These are phyloP conservation scores for Acanthopagrus latus DNA, from an alignment of 2,797 vertebrate genomes.

Conservation along the genomic window DNA sequence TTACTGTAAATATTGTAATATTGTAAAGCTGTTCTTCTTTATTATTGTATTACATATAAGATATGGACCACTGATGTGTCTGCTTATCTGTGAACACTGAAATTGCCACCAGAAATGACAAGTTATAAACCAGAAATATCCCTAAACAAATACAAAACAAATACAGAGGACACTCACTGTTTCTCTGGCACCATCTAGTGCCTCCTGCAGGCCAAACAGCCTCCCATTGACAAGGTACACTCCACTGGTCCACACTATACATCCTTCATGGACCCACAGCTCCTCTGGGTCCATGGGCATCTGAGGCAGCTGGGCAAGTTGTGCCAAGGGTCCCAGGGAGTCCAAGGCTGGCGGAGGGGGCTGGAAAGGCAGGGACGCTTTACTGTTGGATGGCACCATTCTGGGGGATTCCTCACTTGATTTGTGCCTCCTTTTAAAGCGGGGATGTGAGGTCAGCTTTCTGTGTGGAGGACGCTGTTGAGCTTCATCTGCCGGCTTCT, in stretches of 20 bases:
- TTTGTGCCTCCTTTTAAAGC: conserved; percentile 97
- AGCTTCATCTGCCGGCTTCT: conserved; percentile 69
- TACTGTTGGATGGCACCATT: conserved; percentile 89
- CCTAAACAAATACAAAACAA: conserved; percentile 8
- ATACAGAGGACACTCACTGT: conserved; percentile 86
- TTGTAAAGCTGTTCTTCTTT: background rate
- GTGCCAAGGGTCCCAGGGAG: conserved; percentile 87
- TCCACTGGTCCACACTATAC: conserved; percentile 98
- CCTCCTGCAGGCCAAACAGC: conserved; percentile 98
- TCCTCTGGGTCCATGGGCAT: conserved; percentile 99
- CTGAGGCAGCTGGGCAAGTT: conserved; percentile 94
- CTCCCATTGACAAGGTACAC: conserved; percentile 98
- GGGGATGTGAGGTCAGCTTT: conserved; percentile 93
- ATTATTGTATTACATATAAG: background rate
- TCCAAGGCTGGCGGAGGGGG: conserved; percentile 92
- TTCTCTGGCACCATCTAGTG: conserved; percentile 97
- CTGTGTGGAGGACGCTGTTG: conserved; percentile 86
- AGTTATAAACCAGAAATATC: background rate
- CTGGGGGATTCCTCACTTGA: conserved; percentile 94
- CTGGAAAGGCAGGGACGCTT: conserved; percentile 91
- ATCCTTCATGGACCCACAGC: conserved; percentile 98
- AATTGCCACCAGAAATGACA: background rate
- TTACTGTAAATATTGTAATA: background rate
- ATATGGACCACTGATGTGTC: background rate
- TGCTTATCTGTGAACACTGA: background rate